Base-by-base conservation (phyloP, 53 echinoderm and acorn worm genomes). In the Pentamera pediparva region DNA sequence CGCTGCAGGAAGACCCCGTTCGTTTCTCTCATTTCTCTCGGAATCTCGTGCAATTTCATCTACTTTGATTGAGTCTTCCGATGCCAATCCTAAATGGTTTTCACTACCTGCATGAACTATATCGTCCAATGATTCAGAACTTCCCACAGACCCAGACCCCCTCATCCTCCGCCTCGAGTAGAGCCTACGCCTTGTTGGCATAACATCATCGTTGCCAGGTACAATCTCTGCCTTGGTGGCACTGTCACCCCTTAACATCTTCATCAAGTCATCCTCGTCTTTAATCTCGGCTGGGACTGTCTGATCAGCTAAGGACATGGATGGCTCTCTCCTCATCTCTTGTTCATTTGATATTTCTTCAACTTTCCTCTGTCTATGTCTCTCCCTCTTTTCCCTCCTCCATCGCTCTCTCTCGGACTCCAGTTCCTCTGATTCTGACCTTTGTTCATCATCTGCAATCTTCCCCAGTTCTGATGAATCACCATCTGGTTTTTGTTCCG, bases 191-290 rank as follows among this genome's bases (percentile, higher is more conserved):
- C 67, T 26, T 13, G 41, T 41, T 67, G 67, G 67, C 67, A 67
- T 67, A 15, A 67, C 45, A 43, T 67, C 67, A 67, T 67, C 67
- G 18, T 40, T 67, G 2, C 67, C 67, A 38, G 24, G 67, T 7
- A 67, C 67, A 67, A 67, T 67, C 24, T 63, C 63, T 26, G 51
- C 59, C 32, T 64, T 69, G 25, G 78, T 56, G 47, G 37, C 60
- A 63, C 77, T 37, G 25, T 82, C 87, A 37, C 87, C 82, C 6
- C 65, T 76, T 19, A 87, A 61, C 55, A 87, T 77, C 30, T 76
- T 75, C 82, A 90, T 81, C 34, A 90, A 75, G 71, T 94, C 94
- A 70, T 90, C 85, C 34, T 87, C 85, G 8, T 90, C 89, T 63
- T 81, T 77, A 26, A 54, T 56, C 62, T 81, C 62, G 7, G 10